phyloP scores from a whole-genome alignment of 23 tunicate genomes.

The Halocynthia aurantium region DNA sequence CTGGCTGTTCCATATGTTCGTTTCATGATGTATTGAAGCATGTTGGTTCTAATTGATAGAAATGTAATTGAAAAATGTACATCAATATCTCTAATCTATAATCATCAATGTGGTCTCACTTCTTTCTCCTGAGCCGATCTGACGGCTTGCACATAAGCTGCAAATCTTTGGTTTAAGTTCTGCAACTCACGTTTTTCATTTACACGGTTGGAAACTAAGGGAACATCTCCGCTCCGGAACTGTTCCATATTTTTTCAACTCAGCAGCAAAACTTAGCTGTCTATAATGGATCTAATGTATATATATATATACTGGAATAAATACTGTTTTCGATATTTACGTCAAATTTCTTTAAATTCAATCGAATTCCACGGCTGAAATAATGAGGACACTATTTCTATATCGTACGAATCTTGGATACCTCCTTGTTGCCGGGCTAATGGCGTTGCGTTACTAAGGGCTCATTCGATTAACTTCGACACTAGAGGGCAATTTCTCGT shows the following conservation, averaged over 20 bases:
- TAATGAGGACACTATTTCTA: background rate
- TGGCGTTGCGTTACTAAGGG: slow-evolving; percentile 9
- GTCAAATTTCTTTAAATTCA: background rate
- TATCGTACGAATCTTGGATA: no score
- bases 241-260: background rate
- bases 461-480: background rate
- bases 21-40: background rate
- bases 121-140: slow-evolving; percentile 36
- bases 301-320: no score
- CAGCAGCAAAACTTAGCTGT: background rate
- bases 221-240: slow-evolving; percentile 12
- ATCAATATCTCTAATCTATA: background rate
- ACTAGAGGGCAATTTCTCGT: no score
- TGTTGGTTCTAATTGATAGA: background rate
- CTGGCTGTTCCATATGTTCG: slow-evolving; percentile 22
- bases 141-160: slow-evolving; percentile 49
- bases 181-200: slow-evolving; percentile 69
- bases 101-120: slow-evolving; percentile 8
- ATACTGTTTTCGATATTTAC: background rate
- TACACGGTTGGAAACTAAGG: slow-evolving; percentile 46
- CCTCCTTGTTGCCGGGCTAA: slow-evolving; percentile 9
- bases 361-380: background rate
- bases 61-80: background rate
- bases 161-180: slow-evolving; percentile 57
- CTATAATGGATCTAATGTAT: background rate